Percentiles rank a stretch among this genome's conserved stretches.
Evolutionary conservation across 2,797 vertebrate species (phyloP).

Genomic region (Pangasius macronema): DNA sequence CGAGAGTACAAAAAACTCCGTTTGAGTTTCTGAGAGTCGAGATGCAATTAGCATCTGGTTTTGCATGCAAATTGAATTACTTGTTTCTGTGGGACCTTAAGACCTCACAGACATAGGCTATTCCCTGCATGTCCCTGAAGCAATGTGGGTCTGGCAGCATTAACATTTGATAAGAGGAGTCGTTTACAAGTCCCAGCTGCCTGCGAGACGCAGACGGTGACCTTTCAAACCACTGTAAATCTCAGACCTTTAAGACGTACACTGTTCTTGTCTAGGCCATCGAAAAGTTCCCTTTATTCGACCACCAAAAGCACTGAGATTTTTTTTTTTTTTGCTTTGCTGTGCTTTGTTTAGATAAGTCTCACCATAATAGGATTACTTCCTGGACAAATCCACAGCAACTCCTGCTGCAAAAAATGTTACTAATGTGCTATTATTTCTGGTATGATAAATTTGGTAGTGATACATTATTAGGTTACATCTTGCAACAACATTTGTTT

Average conservation of each 20-base stretch:
- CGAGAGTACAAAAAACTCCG: slow-evolving; percentile 54
- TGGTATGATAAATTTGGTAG: slow-evolving; percentile 65
- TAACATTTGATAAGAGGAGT: slow-evolving; percentile 85
- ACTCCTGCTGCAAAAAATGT: slow-evolving; percentile 47
- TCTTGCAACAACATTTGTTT: slow-evolving; percentile 58
- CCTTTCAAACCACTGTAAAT: slow-evolving; percentile 82
- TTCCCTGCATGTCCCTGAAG: slow-evolving; percentile 61
- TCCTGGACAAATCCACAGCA: slow-evolving; percentile 40
- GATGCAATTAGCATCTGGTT: slow-evolving; percentile 75
- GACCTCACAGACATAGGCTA: slow-evolving; percentile 74
- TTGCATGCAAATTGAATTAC: slow-evolving; percentile 78
- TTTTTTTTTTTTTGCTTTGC: background rate
- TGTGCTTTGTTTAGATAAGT: slow-evolving; percentile 59
- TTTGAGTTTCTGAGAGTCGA: slow-evolving; percentile 73
- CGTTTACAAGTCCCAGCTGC: slow-evolving; percentile 81
- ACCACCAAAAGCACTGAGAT: slow-evolving; percentile 53
- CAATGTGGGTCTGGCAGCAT: slow-evolving; percentile 77
- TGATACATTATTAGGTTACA: slow-evolving; percentile 68
- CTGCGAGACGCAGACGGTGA: slow-evolving; percentile 77
- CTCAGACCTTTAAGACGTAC: slow-evolving; percentile 77
- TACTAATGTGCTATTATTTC: slow-evolving; percentile 64
- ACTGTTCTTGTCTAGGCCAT: slow-evolving; percentile 68
- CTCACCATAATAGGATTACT: slow-evolving; percentile 54
- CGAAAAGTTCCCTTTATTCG: slow-evolving; percentile 71
- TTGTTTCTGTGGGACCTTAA: slow-evolving; percentile 78